Conservation (phyloP, 1,140 invertebrate genomes). For the Pseudomyrmex sp. region DNA sequence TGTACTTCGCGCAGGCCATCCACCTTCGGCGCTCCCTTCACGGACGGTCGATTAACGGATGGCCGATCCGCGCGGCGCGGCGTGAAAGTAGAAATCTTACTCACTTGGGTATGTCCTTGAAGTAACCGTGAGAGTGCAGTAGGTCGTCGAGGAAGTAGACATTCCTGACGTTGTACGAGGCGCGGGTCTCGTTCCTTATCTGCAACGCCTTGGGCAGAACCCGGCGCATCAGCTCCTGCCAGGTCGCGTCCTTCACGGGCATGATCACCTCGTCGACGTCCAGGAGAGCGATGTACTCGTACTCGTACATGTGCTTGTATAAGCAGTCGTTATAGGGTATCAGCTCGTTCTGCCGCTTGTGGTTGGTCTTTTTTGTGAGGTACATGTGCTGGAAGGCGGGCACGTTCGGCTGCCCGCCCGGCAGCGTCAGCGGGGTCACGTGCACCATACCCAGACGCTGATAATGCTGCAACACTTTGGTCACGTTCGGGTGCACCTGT, state of each 20-base stretch:
- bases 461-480: slow-evolving; percentile 94
- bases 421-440: slow-evolving; percentile 94
- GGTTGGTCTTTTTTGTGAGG: slow-evolving; percentile 94
- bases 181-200: slow-evolving; percentile 90
- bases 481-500: slow-evolving; percentile 95
- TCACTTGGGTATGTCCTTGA: slow-evolving; percentile 91
- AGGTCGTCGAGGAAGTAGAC: slow-evolving; percentile 98
- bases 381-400: slow-evolving; percentile 95
- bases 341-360: slow-evolving; percentile 97
- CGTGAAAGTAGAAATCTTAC: slow-evolving; percentile 59
- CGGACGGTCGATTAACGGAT: slow-evolving; percentile 6
- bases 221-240: slow-evolving; percentile 92
- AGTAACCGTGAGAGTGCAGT: slow-evolving; percentile 92
- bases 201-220: slow-evolving; percentile 90
- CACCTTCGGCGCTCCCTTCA: slow-evolving; percentile 26
- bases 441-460: slow-evolving; percentile 91
- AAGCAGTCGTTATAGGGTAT: slow-evolving; percentile 99
- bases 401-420: slow-evolving; percentile 96
- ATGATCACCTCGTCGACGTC: slow-evolving; percentile 98
- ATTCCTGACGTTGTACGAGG: slow-evolving; percentile 96
- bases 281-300: slow-evolving; percentile 95
- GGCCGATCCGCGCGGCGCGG: background rate
- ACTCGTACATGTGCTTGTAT: slow-evolving; percentile 96
- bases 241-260: slow-evolving; percentile 91
- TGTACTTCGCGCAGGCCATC: slow-evolving; percentile 8